These are phyloP conservation scores for Otus scops DNA, from an alignment of 2,797 vertebrate species.

Conservation along the genomic window DNA sequence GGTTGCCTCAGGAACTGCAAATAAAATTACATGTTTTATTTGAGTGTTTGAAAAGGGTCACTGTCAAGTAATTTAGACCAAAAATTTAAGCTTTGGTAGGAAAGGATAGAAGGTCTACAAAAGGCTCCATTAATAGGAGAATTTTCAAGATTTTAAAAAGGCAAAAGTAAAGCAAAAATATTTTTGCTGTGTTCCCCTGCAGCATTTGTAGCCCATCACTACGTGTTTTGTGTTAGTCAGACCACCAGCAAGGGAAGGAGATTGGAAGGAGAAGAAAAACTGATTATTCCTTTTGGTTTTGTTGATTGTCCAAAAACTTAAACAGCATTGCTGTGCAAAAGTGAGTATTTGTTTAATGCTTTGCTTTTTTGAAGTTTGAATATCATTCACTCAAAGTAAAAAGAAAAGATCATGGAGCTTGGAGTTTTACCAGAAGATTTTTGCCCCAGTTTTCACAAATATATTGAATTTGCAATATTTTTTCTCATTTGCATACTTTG, in stretches of 20 bases:
- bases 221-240: not conserved
- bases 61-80: constrained; percentile 14
- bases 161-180: not conserved
- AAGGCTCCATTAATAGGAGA: not conserved
- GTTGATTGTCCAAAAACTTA: not conserved
- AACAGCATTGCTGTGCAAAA: not conserved
- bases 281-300: not conserved
- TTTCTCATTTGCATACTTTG: not conserved
- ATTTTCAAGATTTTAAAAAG: not conserved
- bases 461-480: not conserved
- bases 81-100: constrained; percentile 3
- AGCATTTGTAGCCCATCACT: not conserved
- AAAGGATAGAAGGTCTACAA: not conserved
- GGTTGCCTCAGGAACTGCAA: constrained; percentile 68
- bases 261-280: not conserved
- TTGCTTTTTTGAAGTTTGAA: not conserved
- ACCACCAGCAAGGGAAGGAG: not conserved
- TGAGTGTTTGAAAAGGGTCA: constrained; percentile 34
- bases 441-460: not conserved
- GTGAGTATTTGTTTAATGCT: not conserved
- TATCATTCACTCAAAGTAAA: not conserved
- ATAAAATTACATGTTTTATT: constrained; percentile 56
- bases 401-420: not conserved
- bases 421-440: not conserved
- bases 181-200: not conserved